Percentiles rank a stretch among this genome's conserved stretches.
phyloP scores from a whole-genome alignment of 2,888 invertebrate species.

The Drosophila fulvimacula region DNA sequence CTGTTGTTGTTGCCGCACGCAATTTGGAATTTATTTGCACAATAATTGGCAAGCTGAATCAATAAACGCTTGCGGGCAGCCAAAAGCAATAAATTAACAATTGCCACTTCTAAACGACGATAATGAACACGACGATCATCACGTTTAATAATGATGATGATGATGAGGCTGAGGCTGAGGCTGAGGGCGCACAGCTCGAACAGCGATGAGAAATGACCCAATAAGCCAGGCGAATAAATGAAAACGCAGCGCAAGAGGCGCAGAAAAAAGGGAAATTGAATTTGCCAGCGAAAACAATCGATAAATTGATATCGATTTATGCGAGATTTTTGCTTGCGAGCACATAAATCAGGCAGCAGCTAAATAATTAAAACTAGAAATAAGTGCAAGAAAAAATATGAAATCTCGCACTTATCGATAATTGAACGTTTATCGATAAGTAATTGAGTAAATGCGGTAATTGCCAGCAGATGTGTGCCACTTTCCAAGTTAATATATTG shows the following conservation, averaged over 20 bases:
- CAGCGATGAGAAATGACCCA: constrained; percentile 45
- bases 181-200: neutral
- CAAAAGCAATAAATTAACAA: constrained; percentile 75
- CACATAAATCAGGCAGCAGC: constrained; percentile 3
- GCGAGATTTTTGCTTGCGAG: constrained; percentile 4
- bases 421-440: constrained; percentile 17
- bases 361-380: neutral
- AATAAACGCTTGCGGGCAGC: constrained; percentile 73
- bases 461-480: constrained; percentile 26
- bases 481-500: constrained; percentile 42
- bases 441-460: constrained; percentile 19
- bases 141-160: constrained; percentile 5
- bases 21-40: constrained; percentile 79
- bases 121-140: constrained; percentile 16
- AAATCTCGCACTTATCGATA: constrained; percentile 18
- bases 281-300: constrained; percentile 48
- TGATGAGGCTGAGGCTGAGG: neutral
- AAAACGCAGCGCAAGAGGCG: constrained; percentile 1
- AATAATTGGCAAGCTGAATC: constrained; percentile 79
- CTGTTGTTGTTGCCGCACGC: constrained; percentile 61
- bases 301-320: constrained; percentile 50
- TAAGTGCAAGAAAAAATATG: neutral
- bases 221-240: constrained; percentile 34
- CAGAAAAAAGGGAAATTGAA: constrained; percentile 53
- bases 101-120: constrained; percentile 64